Evolutionary conservation across 2,113 vertebrate species (phyloP).

Genomic region (Rallus limicola): DNA sequence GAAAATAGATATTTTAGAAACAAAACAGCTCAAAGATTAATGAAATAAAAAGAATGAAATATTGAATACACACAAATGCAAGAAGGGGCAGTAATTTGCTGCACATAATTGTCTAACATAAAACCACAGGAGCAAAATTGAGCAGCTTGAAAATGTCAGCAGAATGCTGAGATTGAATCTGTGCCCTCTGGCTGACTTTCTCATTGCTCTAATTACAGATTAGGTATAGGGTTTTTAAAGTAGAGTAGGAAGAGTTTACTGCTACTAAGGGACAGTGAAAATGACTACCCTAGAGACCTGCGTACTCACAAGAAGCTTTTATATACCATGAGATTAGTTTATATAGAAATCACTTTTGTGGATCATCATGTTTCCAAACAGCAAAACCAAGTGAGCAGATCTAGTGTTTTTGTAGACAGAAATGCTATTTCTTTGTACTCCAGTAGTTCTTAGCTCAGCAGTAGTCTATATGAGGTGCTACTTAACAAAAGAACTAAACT

Average conservation of each 20-base stretch:
- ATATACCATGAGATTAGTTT: background rate
- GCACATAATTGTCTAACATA: constrained; percentile 20
- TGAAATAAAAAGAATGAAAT: background rate
- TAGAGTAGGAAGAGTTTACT: background rate
- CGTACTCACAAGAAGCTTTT: background rate
- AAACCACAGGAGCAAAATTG: constrained; percentile 49
- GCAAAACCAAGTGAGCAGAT: background rate
- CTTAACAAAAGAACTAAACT: background rate
- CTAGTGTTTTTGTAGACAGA: background rate
- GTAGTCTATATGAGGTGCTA: background rate
- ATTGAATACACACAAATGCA: background rate
- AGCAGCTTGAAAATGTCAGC: constrained; percentile 60
- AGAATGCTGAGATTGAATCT: constrained; percentile 41
- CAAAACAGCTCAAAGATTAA: background rate
- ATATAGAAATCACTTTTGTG: background rate
- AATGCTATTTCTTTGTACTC: background rate
- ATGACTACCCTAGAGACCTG: background rate
- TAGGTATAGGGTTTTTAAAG: background rate
- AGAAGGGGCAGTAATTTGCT: constrained; percentile 7
- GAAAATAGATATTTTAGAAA: background rate
- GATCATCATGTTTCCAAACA: background rate
- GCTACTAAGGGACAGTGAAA: background rate
- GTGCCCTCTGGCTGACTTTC: constrained; percentile 53
- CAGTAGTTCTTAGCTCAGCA: background rate
- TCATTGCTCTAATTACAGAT: constrained; percentile 38